Evolutionary conservation across 2,797 vertebrate species (phyloP), one percentile per base, ranked within the genome.

Genomic region (Oreonectes daqikongensis): DNA sequence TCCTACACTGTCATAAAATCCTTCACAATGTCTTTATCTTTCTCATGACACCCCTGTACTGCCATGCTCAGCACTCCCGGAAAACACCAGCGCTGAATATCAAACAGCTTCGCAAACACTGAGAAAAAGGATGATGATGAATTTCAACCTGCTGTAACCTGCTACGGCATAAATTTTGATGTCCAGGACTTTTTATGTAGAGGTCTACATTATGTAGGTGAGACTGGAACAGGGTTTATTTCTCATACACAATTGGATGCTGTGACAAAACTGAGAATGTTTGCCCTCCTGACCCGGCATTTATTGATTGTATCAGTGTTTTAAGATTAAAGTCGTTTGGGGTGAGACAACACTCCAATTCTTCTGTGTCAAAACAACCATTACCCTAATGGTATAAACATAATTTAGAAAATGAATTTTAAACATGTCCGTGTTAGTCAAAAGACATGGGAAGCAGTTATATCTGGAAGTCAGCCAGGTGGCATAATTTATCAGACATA

Each of bases 71-170:
- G 72, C 61, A 35, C 24, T 26, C 17, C 30, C 42, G 26, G 17
- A 71, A 50, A 64, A 61, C 38, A 17, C 61, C 11, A 5, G 26
- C 30, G 40, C 71, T 59, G 75, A 69, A 68, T 65, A 72, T 67
- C 44, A 60, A 71, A 38, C 64, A 75, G 72, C 64, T 75, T 67
- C 1, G 18, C 7, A 32, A 14, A 55, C 68, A 30, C 20, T 32
- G 20, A 46, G 15, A 32, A 26, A 73, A 32, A 72, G 12, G 30
- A 65, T 15, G 22, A 64, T 22, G 61, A 52, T 24, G 10, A 52
- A 64, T 65, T 69, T 53, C 4, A 11, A 53, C 46, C 60, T 52
- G 46, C 6, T 73, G 52, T 73, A 26, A 30, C 20, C 11, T 38
- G 44, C 28, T 60, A 46, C n/a, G 44, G 42, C 12, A 50, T 38